phyloP scores from a whole-genome alignment of 2,888 invertebrate species.

The Cataglyphis livida region DNA sequence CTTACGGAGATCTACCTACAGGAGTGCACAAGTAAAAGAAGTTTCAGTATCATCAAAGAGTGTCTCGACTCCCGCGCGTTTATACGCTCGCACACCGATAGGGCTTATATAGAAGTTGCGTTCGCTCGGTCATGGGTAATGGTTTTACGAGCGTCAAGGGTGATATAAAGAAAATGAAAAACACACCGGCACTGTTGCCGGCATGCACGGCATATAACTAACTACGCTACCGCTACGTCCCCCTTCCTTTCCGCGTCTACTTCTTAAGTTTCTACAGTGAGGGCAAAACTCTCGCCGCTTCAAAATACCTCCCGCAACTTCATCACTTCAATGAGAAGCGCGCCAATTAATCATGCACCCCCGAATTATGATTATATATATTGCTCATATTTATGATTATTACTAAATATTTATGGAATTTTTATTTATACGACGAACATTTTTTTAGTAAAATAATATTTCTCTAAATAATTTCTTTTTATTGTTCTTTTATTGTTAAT shows the following conservation, averaged over 20 bases:
- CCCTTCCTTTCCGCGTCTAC: constrained; percentile 76
- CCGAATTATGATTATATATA: not conserved
- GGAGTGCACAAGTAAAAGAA: constrained; percentile 64
- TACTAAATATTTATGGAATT: not conserved
- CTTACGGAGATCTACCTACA: constrained; percentile 51
- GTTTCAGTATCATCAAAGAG: constrained; percentile 79
- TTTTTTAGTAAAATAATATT: not conserved
- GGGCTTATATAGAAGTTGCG: constrained; percentile 80
- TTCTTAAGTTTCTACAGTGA: constrained; percentile 81
- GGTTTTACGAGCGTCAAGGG: constrained; percentile 94
- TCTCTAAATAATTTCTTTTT: not conserved
- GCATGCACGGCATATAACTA: constrained; percentile 84
- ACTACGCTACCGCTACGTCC: constrained; percentile 79
- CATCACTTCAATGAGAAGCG: constrained; percentile 1
- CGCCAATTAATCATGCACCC: constrained; percentile 8
- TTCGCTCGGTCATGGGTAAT: constrained; percentile 94
- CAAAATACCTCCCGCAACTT: constrained; percentile 58
- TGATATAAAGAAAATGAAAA: constrained; percentile 96
- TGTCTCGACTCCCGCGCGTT: constrained; percentile 69
- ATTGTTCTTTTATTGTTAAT: not conserved
- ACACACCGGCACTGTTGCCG: constrained; percentile 87
- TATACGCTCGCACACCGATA: constrained; percentile 67
- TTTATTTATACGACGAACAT: not conserved
- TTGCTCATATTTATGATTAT: constrained; percentile 1
- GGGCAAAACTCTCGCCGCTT: constrained; percentile 56